Evolutionary conservation across 2,113 vertebrate genomes (phyloP), one percentile per base, ranked within the genome.

Genomic region (Psammodynastes pulverulentus): DNA sequence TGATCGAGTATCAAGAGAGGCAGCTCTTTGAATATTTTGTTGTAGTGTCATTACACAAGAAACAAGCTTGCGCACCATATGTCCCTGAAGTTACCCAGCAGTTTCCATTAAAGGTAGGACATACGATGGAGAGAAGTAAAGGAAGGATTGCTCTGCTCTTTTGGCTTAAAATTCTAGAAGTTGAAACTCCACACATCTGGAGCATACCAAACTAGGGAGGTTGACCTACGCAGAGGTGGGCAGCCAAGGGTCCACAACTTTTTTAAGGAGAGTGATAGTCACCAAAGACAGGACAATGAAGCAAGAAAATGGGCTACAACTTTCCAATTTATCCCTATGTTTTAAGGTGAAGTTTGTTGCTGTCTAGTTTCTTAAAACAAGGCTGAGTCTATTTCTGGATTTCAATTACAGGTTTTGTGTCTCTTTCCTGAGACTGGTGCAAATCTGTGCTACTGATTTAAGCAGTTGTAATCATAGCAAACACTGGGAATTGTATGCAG

Each of bases 21-120:
- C 98, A 98, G 94, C 98, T 99, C 86, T 99, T 99, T 86, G 99
- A 99, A 96, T 99, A 98, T 94, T 99, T 99, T 0, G 98, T 99
- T 0, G 99, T 99, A 9, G 99, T 99, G 92, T 98, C 99, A 0
- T 96, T 99, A 91, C 98, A 99, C 95, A 98, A 98, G 97, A 98
- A 98, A 94, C 99, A 98, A 95, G 98, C 98, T 0, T 98, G 99
- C 56, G 97, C 98, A 21, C 97, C 98, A 0, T 99, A 99, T 3
- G 93, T 99, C 94, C 99, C 99, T 0, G 98, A 99, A 72, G 98
- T 99, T 96, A 99, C 99, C 10, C 99, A 99, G 97, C 99, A 99
- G 97, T 99, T 99, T 94, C 99, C 99, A 0, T 93, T 99, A 86
- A 99, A 99, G 98, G 99, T 99, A 96, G 1, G 56, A 53, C 72